These are phyloP conservation scores for Hippocampus mohnikei DNA, from an alignment of 2,113 vertebrate species.

Conservation along the genomic window DNA sequence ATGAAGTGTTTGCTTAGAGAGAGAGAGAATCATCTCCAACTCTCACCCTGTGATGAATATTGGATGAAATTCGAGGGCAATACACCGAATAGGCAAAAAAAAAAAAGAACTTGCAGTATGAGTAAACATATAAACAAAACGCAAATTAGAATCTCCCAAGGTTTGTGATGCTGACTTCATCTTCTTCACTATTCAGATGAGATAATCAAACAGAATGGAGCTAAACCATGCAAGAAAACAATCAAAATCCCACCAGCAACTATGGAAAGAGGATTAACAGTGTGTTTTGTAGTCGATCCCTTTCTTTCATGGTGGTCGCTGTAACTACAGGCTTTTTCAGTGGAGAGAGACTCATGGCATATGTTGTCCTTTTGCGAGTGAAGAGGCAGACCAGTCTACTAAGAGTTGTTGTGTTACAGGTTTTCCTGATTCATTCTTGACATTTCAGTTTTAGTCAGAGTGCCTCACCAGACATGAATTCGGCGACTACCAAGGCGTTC, in stretches of 20 bases:
- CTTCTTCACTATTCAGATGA: conserved; percentile 29
- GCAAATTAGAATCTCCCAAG: neutral
- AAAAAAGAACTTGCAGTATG: neutral
- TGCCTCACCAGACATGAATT: neutral
- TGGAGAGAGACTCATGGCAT: neutral
- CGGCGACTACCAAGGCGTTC: too few species aligned
- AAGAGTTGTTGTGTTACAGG: neutral
- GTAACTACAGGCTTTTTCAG: too few species aligned
- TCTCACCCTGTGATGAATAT: conserved; percentile 56
- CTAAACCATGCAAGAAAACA: conserved; percentile 53
- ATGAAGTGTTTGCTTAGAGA: conserved; percentile 69
- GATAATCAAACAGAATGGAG: conserved; percentile 52
- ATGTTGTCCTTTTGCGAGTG: neutral
- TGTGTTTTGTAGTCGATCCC: conserved; percentile 26
- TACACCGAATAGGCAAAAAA: conserved; percentile 29
- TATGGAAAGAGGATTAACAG: conserved; percentile 52
- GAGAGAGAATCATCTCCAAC: conserved; percentile 60
- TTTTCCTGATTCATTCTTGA: neutral
- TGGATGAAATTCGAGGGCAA: conserved; percentile 31
- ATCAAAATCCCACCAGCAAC: conserved; percentile 45
- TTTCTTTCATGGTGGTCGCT: too few species aligned
- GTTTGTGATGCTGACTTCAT: neutral
- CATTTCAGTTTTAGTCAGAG: neutral
- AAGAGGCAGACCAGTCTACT: neutral
- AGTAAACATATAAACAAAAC: neutral